phyloP scores from a whole-genome alignment of 1,140 invertebrate species.

The Drosophila kanapiae region DNA sequence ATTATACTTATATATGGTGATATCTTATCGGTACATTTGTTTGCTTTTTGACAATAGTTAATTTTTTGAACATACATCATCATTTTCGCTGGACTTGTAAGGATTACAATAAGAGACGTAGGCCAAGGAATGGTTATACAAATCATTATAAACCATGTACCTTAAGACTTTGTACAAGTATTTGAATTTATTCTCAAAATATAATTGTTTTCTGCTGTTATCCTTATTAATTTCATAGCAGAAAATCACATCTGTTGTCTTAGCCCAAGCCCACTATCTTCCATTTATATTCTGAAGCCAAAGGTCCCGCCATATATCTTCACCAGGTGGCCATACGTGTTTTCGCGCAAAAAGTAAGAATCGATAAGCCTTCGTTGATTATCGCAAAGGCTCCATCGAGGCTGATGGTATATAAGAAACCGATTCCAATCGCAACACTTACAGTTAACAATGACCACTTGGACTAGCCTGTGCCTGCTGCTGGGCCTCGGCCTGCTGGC shows the following conservation, averaged over 20 bases:
- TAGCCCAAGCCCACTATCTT: conserved; percentile 3
- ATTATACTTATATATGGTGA: neutral
- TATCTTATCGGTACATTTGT: neutral
- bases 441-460: conserved; percentile 66
- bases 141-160: neutral
- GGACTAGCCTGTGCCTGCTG: conserved; percentile 48
- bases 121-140: no score
- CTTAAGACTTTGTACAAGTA: neutral
- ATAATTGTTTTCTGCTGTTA: rapidly evolving
- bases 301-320: conserved; percentile 45
- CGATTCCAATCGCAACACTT: conserved; percentile 3
- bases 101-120: neutral
- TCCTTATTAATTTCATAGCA: neutral
- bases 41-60: no score
- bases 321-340: conserved; percentile 35
- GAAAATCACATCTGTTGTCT: neutral
- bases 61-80: no score
- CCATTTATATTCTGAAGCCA: conserved; percentile 12
- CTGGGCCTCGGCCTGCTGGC: conserved; percentile 60
- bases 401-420: conserved; percentile 60
- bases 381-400: conserved; percentile 33
- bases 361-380: conserved; percentile 63
- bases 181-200: neutral
- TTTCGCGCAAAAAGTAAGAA: conserved; percentile 15
- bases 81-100: rapidly evolving